These are phyloP conservation scores for Dreissena polymorpha DNA, from an alignment of 1,140 invertebrate species.

Conservation along the genomic window DNA sequence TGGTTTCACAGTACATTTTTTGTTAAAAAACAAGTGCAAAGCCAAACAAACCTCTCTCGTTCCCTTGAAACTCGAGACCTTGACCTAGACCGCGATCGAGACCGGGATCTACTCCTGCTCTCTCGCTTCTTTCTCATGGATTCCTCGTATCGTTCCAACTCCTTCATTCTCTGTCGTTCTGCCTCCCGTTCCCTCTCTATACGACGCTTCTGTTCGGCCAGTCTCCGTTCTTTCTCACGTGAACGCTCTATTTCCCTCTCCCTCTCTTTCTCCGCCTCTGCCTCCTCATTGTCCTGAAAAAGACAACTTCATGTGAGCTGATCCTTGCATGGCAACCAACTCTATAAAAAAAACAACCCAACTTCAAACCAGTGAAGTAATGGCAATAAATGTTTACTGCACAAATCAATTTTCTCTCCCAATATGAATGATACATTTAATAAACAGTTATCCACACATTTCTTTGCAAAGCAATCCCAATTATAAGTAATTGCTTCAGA, in stretches of 20 bases:
- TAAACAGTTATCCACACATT: too few species aligned
- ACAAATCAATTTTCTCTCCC: too few species aligned
- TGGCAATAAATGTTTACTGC: too few species aligned
- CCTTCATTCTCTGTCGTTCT: conserved; percentile 64
- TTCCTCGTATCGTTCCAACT: conserved; percentile 64
- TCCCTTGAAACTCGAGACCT: conserved; percentile 81
- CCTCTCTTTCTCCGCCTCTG: conserved; percentile 76
- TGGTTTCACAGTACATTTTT: neutral
- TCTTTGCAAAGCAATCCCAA: too few species aligned
- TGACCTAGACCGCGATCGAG: conserved; percentile 70
- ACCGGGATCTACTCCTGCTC: conserved; percentile 65
- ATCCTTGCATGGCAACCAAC: neutral
- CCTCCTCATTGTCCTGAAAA: conserved; percentile 77
- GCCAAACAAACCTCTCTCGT: conserved; percentile 15
- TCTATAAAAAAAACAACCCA: too few species aligned
- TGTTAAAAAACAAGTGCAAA: neutral
- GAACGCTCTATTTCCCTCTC: conserved; percentile 66
- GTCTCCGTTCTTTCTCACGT: conserved; percentile 67
- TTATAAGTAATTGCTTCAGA: too few species aligned
- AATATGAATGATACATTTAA: too few species aligned
- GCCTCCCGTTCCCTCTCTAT: conserved; percentile 67
- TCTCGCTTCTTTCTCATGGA: conserved; percentile 42
- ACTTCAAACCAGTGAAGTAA: too few species aligned
- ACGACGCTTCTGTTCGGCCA: conserved; percentile 30
- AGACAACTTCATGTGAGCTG: conserved; percentile 42